Evolutionary conservation across 2,888 invertebrate species (phyloP), one percentile per base, ranked within the genome.

Genomic region (Hoplodrina ambigua): DNA sequence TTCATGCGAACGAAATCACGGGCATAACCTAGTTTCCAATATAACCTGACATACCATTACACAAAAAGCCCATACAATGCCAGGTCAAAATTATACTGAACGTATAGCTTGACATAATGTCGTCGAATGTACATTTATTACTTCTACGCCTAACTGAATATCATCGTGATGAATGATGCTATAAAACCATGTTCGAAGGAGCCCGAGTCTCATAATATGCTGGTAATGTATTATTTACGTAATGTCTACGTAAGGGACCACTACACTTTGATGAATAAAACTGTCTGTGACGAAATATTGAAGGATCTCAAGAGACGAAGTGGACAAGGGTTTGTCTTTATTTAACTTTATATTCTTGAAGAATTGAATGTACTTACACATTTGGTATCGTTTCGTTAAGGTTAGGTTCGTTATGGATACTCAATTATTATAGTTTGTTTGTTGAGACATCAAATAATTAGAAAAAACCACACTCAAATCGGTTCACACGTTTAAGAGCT

Each of bases 101-200:
- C 13, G 8, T 41, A 41, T 41, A 13, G 41, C 11, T 11, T 46
- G 1, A 46, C 17, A 46, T 46, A 46, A 46, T 17, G 5, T 46
- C 46, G 17, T 46, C 11, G 41, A 3, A 17, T 46, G 17, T 59
- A 66, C 41, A 59, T 62, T 63, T 77, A 53, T 63, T 44, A 37
- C 37, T 41, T 52, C 15, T 13, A 13, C 11, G 46, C 33, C 33
- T 56, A 55, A 78, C 49, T 61, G 49, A 69, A 78, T 55, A 64
- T 61, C 20, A 58, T 5, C 6, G 17, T 69, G 58, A 73, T 64
- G 30, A 54, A 69, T 69, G 64, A 53, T 10, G 33, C 37, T 46
- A 78, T 77, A 69, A 69, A 78, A 73, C 56, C 37, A 53, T 53
- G 13, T 44, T 54, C 19, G 30, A 46, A 65, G 57, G 13, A 50